These are phyloP conservation scores for Chaetodon auriga DNA, from an alignment of 2,113 vertebrate genomes.

Conservation along the genomic window DNA sequence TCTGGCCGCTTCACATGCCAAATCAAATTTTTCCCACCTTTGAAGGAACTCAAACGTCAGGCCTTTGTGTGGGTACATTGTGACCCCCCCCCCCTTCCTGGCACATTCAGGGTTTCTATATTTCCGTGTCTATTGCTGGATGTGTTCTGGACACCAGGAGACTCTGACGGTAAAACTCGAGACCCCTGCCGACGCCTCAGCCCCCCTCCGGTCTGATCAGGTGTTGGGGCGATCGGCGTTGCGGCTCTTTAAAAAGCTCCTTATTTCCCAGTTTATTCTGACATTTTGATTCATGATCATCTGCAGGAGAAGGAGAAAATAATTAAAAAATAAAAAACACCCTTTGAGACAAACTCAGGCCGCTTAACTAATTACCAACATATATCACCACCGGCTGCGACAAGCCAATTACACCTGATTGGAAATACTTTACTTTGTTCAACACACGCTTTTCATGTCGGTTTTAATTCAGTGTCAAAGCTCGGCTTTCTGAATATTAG, in stretches of 20 bases:
- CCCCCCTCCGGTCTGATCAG: conserved; percentile 8
- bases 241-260: conserved; percentile 48
- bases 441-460: conserved; percentile 98
- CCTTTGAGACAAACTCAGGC: conserved; percentile 93
- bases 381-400: conserved; percentile 97
- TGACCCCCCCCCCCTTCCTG: no score
- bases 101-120: not conserved
- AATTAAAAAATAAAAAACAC: conserved; percentile 67
- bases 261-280: conserved; percentile 77
- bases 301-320: conserved; percentile 77
- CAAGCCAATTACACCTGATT: conserved; percentile 99
- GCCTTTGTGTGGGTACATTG: no score
- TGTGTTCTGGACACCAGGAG: not conserved
- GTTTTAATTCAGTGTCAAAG: conserved; percentile 99
- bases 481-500: conserved; percentile 89
- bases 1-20: not conserved
- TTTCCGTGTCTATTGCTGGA: conserved; percentile 16
- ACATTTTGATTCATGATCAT: conserved; percentile 95
- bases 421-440: conserved; percentile 98
- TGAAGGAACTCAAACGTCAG: not conserved
- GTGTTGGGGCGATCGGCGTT: conserved; percentile 17
- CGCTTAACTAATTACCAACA: conserved; percentile 94
- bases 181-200: not conserved
- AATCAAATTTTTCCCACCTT: not conserved
- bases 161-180: conserved; percentile 24